Evolutionary conservation across 2,113 vertebrate species (phyloP), one percentile per base, ranked within the genome.

Genomic region (Scomber colias): DNA sequence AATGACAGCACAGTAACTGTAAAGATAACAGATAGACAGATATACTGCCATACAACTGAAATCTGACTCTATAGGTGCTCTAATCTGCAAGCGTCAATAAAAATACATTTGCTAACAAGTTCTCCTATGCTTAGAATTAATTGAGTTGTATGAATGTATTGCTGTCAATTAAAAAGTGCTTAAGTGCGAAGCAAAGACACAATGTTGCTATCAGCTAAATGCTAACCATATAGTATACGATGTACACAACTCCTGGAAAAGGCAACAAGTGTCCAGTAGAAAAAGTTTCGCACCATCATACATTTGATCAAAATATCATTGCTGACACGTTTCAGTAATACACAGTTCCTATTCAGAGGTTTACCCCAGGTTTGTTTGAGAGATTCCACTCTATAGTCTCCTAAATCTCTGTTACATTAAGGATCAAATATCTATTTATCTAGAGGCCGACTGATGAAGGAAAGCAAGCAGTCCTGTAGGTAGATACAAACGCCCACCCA

Each of bases 311-410:
- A 27, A 27, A 27, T 27, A 27, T 27, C 24, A 27, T 27, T 27
- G 24, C 24, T 27, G 24, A 27, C 24, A 27, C 24, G 24, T 27
- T 27, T 27, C 24, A 27, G 24, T 2, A 27, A 27, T 17, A 56
- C 1, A 3, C 35, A 44, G 50, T 31, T 56, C 40, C 15, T 56
- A 24, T 56, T 16, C 55, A 65, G 67, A 51, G n/a, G 31, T 2
- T n/a, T 55, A 9, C 64, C 11, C n/a, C 31, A 59, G 11, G 17
- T 72, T 77, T 62, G 55, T 51, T 75, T 40, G 11, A 31, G 15
- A 80, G 14, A 66, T 21, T 54, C 65, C 44, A 11, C 27, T 46
- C 24, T 27, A 27, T 27, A 27, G 24, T 27, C 27, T 45, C 30
- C 11, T 69, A 40, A 27, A 54, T 27, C 65, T 70, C 15, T 2